These are phyloP conservation scores for human (Homo sapiens) DNA, from an alignment of 2,113 vertebrate genomes.

Conservation along the genomic window GRCh38 chr5:8611001-8611500, in stretches of 20 bases:
- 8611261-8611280: neutral
- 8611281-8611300: neutral
- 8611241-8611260: neutral
- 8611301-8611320: neutral
- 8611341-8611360: neutral
- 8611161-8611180: neutral
- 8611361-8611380: neutral
- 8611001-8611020: neutral
- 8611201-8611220: neutral
- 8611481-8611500: neutral
- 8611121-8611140: neutral
- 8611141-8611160: neutral
- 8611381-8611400: neutral
- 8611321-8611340: neutral
- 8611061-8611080: neutral
- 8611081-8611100: neutral
- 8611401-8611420: neutral
- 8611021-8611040: neutral
- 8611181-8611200: neutral
- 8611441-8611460: neutral
- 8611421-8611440: neutral
- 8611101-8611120: neutral
- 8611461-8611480: neutral
- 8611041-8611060: neutral
- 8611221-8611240: neutral